Conservation (phyloP, 2,113 vertebrate genomes). For the Plecotus auritus region DNA sequence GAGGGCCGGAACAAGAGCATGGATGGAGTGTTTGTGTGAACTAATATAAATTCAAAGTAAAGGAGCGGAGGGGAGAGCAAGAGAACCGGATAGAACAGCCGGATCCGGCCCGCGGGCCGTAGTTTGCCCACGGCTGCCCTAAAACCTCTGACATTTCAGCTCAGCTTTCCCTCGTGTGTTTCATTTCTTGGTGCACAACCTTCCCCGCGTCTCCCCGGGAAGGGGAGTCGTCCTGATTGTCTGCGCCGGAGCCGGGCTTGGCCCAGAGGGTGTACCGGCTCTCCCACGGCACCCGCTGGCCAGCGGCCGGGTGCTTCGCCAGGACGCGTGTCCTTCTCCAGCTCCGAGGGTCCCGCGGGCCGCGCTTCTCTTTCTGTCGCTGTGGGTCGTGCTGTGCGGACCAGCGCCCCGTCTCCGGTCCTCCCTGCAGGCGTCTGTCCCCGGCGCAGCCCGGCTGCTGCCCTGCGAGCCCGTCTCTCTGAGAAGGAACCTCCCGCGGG, state of each 20-base stretch:
- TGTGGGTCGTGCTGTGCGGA: rapidly evolving
- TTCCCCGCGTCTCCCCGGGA: not conserved
- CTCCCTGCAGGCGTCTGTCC: not conserved
- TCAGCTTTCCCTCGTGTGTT: not conserved
- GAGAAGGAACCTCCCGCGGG: rapidly evolving
- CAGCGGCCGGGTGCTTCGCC: too few species aligned
- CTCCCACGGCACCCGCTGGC: rapidly evolving
- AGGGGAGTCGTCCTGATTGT: too few species aligned
- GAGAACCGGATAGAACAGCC: too few species aligned
- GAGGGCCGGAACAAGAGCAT: too few species aligned
- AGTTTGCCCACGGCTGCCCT: too few species aligned
- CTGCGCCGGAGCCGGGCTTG: not conserved
- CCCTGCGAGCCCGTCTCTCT: not conserved
- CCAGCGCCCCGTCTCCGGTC: not conserved
- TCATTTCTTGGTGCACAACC: rapidly evolving
- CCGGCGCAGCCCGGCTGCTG: not conserved
- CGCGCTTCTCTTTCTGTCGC: not conserved
- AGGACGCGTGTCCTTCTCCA: not conserved
- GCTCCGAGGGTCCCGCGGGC: not conserved
- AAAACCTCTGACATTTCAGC: not conserved
- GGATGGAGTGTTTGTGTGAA: too few species aligned
- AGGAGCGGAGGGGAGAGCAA: too few species aligned
- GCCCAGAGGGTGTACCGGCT: rapidly evolving
- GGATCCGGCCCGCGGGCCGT: too few species aligned
- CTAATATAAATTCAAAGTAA: too few species aligned